Base-by-base conservation (phyloP, 2,113 vertebrate genomes). In the Psammodynastes pulverulentus region DNA sequence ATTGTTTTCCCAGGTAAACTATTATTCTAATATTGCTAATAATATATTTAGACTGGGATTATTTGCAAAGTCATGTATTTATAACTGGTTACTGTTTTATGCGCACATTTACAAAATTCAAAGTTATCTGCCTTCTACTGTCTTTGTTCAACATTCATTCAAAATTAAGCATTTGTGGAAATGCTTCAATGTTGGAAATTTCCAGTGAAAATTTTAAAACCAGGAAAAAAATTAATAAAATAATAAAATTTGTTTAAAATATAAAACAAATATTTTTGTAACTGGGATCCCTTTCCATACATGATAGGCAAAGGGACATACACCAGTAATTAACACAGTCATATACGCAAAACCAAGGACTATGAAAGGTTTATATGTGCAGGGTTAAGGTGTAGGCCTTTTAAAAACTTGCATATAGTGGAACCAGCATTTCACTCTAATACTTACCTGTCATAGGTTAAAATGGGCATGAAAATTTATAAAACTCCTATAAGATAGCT, bases 341-440 rank as follows among this genome's bases (percentile, higher is more conserved):
- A 29, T 1, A 6, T 79, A 51, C n/a, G 19, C 56, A 89, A 84
- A 92, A 56, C 19, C 4, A 52, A 58, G 10, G 43, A 9, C 34
- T 86, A 48, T 26, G 19, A 53, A 79, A 45, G 51, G 53, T 84
- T 85, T 53, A 48, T 52, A 39, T 46, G 86, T 46, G 39, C 19
- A 84, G 58, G 45, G 23, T 89, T 51, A 89, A 56, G 58, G 2
- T 43, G 23, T 26, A n/a, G 72, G 46, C 21, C 72, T 54, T 89
- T 86, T 24, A 84, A 45, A 84, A 49, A n/a, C 53, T n/a, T 48
- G 67, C 54, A 23, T 84, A 48, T 84, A 89, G 49, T 92, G 45
- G 72, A 92, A 51, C 53, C 23, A 85, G 45, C 89, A 89, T 89
- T 89, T 92, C 79, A 89, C 5, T n/a, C 52, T 84, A 92, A 92